A percentile compares a stretch with the other conserved stretches of the same genome.
Conservation (phyloP, 1,140 invertebrate genomes). For the Drosophila navojoa region DNA sequence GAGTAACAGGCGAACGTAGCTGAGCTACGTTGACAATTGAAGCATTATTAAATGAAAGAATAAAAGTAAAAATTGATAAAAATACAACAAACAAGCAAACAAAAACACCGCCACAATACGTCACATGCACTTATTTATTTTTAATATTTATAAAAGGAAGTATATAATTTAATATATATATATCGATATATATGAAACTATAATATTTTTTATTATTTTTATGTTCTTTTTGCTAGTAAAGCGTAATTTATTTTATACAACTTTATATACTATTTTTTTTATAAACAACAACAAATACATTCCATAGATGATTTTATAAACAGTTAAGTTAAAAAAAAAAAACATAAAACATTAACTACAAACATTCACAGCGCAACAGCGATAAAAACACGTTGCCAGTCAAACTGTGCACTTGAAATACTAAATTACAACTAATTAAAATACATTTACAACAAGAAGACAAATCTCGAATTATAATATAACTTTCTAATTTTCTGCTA, state of each 20-base stretch:
- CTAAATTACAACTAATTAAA: conserved; percentile 29
- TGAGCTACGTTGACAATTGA: conserved; percentile 57
- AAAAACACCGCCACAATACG: conserved; percentile 76
- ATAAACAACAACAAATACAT: conserved; percentile 56
- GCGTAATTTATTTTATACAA: conserved; percentile 64
- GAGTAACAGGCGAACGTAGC: conserved; percentile 50
- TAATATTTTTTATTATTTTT: conserved; percentile 40
- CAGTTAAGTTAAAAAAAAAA: conserved; percentile 43
- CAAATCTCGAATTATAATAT: conserved; percentile 74
- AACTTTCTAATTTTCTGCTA: conserved; percentile 54
- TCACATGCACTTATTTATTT: conserved; percentile 80
- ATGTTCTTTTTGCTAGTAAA: conserved; percentile 61
- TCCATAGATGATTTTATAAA: conserved; percentile 74
- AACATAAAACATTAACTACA: conserved; percentile 41
- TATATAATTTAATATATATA: conserved; percentile 2
- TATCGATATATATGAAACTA: conserved; percentile 24
- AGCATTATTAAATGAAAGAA: not conserved
- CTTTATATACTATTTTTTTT: conserved; percentile 34
- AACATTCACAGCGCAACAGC: conserved; percentile 68
- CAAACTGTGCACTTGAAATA: conserved; percentile 62
- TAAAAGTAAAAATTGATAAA: too few relatives aligned
- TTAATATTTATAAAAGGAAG: conserved; percentile 60
- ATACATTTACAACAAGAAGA: conserved; percentile 24
- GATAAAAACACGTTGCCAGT: conserved; percentile 56
- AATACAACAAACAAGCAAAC: conserved; percentile 4